Evolutionary conservation across 2,888 invertebrate species (phyloP), one percentile per base, ranked within the genome.

Genomic region (Cartodere bifasciata): DNA sequence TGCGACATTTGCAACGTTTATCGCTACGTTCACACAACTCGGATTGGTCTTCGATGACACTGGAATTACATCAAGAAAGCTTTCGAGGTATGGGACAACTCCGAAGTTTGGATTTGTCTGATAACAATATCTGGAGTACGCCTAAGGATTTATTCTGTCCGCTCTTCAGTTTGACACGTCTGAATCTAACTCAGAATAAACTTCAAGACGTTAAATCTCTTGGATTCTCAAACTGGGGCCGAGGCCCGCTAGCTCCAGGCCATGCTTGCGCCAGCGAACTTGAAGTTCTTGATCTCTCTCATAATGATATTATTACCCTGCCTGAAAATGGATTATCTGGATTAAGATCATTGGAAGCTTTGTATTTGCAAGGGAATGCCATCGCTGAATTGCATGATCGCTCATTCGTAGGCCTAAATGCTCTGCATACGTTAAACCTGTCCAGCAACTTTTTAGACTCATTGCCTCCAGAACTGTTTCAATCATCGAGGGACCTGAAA

Each of bases 11-110:
- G 14, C 64, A 72, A 29, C 68, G 67, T 39, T 60, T 86, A 29
- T 70, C 73, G 16, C 60, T 86, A 42, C 68, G 78, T 27, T 82
- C 82, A 11, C 78, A 76, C 53, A 83, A 82, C 53, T 75, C 77
- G 15, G 80, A 82, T 50, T 82, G 82, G 81, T 77, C 81, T 9
- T 73, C 78, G 12, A 76, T 80, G 74, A 76, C 77, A 13, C 66
- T 83, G 62, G 80, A 82, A 46, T 65, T 83, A 38, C 74, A 77
- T 47, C 65, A 74, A 23, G 78, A 79, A 48, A 75, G 79, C 36
- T 72, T 84, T 37, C 64, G 76, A 38, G 72, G 79, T 6, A 63
- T 83, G 31, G 68, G 71, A 13, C 74, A 75, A 49, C 62, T 83
- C 23, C 66, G 75, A 44, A 66, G 62, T 42, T 64, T 83, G 43